phyloP scores from a whole-genome alignment of 2,888 invertebrate genomes.

The Metallyticus violacea region DNA sequence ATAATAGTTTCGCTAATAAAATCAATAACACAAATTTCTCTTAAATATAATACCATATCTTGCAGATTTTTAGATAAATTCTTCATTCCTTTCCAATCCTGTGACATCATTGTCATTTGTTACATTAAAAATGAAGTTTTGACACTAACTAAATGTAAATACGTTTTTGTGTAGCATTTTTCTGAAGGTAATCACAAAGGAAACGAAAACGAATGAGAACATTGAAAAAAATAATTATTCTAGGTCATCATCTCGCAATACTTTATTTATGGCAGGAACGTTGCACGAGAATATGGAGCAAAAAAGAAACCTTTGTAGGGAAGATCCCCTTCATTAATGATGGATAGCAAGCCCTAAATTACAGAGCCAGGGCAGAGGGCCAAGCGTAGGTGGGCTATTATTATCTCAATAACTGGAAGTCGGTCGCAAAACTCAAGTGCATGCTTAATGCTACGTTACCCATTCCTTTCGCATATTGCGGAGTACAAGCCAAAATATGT shows the following conservation, averaged over 20 bases:
- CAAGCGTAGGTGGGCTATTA: not conserved
- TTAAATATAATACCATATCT: too few relatives aligned
- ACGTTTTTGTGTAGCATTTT: not conserved
- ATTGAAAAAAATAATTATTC: not conserved
- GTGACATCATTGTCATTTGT: too few relatives aligned
- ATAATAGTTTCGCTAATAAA: too few relatives aligned
- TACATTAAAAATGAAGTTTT: too few relatives aligned
- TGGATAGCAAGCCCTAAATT: not conserved
- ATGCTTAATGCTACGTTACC: not conserved
- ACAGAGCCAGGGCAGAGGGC: not conserved
- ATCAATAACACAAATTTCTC: too few relatives aligned
- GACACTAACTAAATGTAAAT: not conserved
- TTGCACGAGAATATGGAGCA: not conserved
- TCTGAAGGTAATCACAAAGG: not conserved
- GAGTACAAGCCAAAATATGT: not conserved
- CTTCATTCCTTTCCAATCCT: too few relatives aligned
- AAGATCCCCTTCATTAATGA: not conserved
- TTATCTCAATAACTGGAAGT: not conserved
- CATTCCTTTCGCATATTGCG: not conserved
- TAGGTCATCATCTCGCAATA: not conserved
- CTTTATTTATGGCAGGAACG: not conserved
- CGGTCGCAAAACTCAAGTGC: not conserved
- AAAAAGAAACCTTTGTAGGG: not conserved
- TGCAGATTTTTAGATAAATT: too few relatives aligned
- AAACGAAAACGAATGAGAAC: not conserved